Conservation (phyloP, 1,140 invertebrate species). For the Panonychus citri region DNA sequence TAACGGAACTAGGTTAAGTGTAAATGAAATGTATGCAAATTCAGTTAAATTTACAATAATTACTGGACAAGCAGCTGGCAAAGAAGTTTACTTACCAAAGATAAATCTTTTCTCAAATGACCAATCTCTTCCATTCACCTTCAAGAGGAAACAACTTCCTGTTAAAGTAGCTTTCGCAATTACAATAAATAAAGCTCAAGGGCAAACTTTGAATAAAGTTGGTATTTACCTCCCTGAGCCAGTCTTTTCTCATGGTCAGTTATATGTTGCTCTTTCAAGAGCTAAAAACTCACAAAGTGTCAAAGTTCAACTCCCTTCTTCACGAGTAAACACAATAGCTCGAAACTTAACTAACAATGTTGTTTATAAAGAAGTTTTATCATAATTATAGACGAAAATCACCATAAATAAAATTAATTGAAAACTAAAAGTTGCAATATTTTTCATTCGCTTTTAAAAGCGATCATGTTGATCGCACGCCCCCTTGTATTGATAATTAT, state of each 20-base stretch:
- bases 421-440: too few relatives aligned
- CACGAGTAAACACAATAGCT: too few relatives aligned
- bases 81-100: background rate
- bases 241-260: slow-evolving; percentile 21
- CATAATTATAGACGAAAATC: too few relatives aligned
- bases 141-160: slow-evolving; percentile 3
- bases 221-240: slow-evolving; percentile 19
- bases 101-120: background rate
- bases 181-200: slow-evolving; percentile 31
- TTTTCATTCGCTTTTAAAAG: too few relatives aligned
- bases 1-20: background rate
- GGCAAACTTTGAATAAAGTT: slow-evolving; percentile 21
- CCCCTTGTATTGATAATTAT: too few relatives aligned
- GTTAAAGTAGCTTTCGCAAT: slow-evolving; percentile 24
- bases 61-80: background rate
- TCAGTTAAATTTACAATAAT: background rate
- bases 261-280: slow-evolving; percentile 22
- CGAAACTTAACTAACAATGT: too few relatives aligned
- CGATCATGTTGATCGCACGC: too few relatives aligned
- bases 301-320: background rate
- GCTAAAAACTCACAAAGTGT: background rate
- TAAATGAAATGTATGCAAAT: background rate
- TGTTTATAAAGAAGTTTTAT: too few relatives aligned
- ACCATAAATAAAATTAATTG: too few relatives aligned
- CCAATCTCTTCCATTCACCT: background rate